These are phyloP conservation scores for Phalacrocorax carbo DNA, from an alignment of 2,113 vertebrate genomes.

Conservation along the genomic window DNA sequence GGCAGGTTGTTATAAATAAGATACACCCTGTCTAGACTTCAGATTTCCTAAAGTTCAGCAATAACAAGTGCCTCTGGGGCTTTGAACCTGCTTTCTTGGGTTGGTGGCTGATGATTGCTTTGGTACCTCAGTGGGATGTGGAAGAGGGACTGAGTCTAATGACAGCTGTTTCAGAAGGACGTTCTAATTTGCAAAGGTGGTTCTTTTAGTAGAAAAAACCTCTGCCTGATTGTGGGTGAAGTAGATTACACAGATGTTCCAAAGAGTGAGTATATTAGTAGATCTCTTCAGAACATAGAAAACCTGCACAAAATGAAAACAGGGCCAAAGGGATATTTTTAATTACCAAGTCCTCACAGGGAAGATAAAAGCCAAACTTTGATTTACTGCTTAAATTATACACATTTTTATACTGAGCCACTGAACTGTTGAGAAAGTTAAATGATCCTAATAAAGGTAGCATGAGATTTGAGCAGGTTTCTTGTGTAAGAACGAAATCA, in stretches of 20 bases:
- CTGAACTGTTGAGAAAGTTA: neutral
- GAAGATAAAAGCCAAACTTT: constrained; percentile 13
- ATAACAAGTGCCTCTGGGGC: neutral
- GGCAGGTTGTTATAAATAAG: constrained; percentile 11
- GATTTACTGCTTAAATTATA: constrained; percentile 11
- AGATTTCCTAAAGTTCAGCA: neutral
- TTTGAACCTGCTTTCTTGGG: neutral
- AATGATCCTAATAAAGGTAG: neutral
- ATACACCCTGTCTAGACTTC: constrained; percentile 1
- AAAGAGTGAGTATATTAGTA: neutral
- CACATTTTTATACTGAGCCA: neutral
- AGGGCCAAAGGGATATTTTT: neutral
- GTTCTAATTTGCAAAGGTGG: neutral
- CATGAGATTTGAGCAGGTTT: neutral
- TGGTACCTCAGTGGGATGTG: neutral
- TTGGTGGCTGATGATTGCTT: neutral
- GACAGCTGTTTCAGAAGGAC: neutral
- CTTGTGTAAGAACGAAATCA: neutral
- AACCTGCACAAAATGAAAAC: neutral
- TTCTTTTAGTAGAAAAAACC: neutral
- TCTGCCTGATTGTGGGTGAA: neutral
- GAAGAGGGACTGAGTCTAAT: neutral
- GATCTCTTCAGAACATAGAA: neutral
- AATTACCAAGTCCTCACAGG: neutral
- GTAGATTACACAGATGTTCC: neutral